Base-by-base conservation (phyloP, 2,113 vertebrate genomes). In the Piprites chloris region DNA sequence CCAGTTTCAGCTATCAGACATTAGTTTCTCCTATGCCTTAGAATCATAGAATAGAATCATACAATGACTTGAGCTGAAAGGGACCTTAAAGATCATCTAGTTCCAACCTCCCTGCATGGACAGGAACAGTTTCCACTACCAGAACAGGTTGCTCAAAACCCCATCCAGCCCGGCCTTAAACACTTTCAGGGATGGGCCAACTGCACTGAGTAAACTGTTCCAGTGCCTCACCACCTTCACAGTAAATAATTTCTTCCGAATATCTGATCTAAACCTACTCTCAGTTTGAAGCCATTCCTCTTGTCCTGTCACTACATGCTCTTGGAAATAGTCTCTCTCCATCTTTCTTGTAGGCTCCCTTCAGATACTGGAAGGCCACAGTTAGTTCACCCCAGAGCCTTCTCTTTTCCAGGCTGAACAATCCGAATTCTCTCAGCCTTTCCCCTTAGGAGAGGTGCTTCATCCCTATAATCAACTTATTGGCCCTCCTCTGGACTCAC, bases 41-140 rank as follows among this genome's bases (percentile, higher is more conserved):
- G 77, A 74, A n/a, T 59, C 33, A 81, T 4, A 20, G 33, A 58
- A 58, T 6, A 50, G 19, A 74, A 66, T 37, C 26, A 52, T 4
- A 41, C 18, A 30, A 12, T 20, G 12, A 12, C 52, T 79, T 87
- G 18, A 5, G 11, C 49, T n/a, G n/a, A 35, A 71, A 87, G 5
- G 24, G 5, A 52, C 22, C 8, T 37, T 23, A 37, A 66, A 49
- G 9, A 6, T 16, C 44, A 37, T 37, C 11, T 26, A 52, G 12
- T 39, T 67, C 15, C 42, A 74, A 11, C 23, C 15, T 32, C 9
- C 7, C 23, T 18, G 28, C 0, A 0, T n/a, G 46, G 28, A 39
- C 13, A n/a, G 6, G 7, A 20, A 22, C 16, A 46, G 5, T 46
- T 50, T 59, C 32, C 27, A 28, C 33, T 67, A 67, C 33, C 61